Evolutionary conservation across 2,113 vertebrate species (phyloP), one percentile per base, ranked within the genome.

Genomic region (Lota lota): DNA sequence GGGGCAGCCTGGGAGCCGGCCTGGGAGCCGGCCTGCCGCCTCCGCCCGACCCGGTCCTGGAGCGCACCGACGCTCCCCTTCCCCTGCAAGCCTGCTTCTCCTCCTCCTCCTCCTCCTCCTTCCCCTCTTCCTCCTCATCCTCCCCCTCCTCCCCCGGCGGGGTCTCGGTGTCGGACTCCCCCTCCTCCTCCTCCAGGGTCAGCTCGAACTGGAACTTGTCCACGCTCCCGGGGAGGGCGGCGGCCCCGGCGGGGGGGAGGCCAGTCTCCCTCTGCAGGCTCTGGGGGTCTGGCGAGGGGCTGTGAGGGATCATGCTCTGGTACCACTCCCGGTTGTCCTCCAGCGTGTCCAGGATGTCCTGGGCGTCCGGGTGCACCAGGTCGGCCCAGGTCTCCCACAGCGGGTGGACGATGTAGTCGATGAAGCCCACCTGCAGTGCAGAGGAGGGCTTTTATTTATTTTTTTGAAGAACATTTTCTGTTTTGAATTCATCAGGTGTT

Each of bases 261-360:
- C 40, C 40, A 2, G 0, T 8, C 1, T 0, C 21, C 59, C 21
- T 70, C 0, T 50, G 61, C 0, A 24, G 53, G 0, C 7, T 79
- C 6, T 91, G 77, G 0, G 88, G 84, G 0, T 86, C 74, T 0
- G 88, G 91, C 1, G 84, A 91, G 0, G 96, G 96, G 82, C 95
- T 98, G 78, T 86, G 92, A 0, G 94, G 92, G 74, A 98, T 95
- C 93, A 95, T 95, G 87, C 95, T 95, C 83, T 96, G 95, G 86
- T 97, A 98, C 95, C 95, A 98, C 22, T 97, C 94, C 10, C 95
- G 88, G 87, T 98, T 97, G 81, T 98, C 96, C 83, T 98, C 95
- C 74, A 97, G 84, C 0, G 92, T 97, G 88, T 96, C 95, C 74
- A 98, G 84, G 75, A 98, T 93, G 76, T 94, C 95, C 80, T 97